These are phyloP conservation scores for Bos taurus DNA, from an alignment of 2,113 vertebrate species.

Conservation along the genomic window ARS-UCD2.0 NC_037348.1:4103001-4103500, in stretches of 20 bases:
- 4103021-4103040: neutral
- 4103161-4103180: neutral
- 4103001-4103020: neutral
- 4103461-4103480: neutral
- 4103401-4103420: fast-evolving
- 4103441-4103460: neutral
- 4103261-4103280: neutral
- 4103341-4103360: neutral
- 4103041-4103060: neutral
- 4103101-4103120: neutral
- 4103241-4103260: neutral
- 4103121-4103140: neutral
- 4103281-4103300: neutral
- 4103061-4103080: neutral
- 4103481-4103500: neutral
- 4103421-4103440: neutral
- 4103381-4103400: neutral
- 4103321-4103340: neutral
- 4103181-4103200: neutral
- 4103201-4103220: neutral
- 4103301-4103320: neutral
- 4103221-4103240: neutral
- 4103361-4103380: neutral
- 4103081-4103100: fast-evolving
- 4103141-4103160: neutral